Evolutionary conservation across 1,140 invertebrate species (phyloP), one percentile per base, ranked within the genome.

Genomic region (Drosophila pachea): DNA sequence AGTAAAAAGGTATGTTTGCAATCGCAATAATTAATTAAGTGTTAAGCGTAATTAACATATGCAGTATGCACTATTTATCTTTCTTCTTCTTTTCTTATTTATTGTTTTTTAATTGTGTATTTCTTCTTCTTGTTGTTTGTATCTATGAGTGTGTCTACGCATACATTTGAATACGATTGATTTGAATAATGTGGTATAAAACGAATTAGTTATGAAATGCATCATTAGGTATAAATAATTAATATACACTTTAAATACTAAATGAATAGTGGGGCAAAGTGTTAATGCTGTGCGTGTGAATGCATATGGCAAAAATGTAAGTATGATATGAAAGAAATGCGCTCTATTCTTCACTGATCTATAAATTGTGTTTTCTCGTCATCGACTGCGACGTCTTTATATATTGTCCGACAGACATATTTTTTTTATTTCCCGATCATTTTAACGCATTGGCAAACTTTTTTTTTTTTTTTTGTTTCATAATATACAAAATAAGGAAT

Each of bases 231-330:
- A 68, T 70, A 65, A 65, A 53, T 66, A 66, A 48, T 70, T 54
- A 69, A 58, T 69, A 69, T 65, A 69, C 67, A 69, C n/a, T 42
- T 58, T 69, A 69, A 36, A 58, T 52, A 52, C 53, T 69, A 65
- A 69, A 35, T 69, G 35, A 55, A 36, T 63, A 42, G 40, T 62
- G 36, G 59, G 35, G 45, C 45, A 64, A 68, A 68, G 31, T 63
- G 50, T 31, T 63, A 62, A 54, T 68, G 48, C 48, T 67, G 33
- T 32, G 40, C 48, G 35, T 55, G 22, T 22, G 22, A 22, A 22
- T 22, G 22, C 22, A 22, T 22, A 66, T 66, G 64, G 64, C 64
- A 50, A 63, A 54, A 54, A 52, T 60, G 7, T 52, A 45, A 8
- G 14, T 62, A 32, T 8, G 2, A 33, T 58, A 16, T 9, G 12